Conservation (phyloP, 2,888 invertebrate species). For the Oeneis ivallda region DNA sequence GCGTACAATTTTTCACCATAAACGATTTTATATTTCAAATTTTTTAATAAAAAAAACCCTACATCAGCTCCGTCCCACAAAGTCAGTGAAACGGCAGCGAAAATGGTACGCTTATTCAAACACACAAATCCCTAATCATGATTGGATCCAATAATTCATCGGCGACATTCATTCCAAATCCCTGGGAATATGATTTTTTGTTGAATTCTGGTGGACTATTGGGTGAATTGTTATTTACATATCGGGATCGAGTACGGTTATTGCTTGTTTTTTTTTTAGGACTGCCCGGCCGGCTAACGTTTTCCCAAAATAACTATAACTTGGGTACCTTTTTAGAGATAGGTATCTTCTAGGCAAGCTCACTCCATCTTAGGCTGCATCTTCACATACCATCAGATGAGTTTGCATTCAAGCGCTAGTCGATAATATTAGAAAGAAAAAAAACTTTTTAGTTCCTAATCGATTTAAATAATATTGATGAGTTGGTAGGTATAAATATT, state of each 20-base stretch:
- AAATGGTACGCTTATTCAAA: slow-evolving; percentile 22
- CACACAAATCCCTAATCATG: slow-evolving; percentile 31
- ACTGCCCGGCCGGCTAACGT: too few species aligned
- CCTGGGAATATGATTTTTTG: slow-evolving; percentile 33
- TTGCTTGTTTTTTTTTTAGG: not conserved
- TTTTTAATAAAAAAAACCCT: not conserved
- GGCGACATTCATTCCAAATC: slow-evolving; percentile 29
- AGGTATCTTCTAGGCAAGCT: too few species aligned
- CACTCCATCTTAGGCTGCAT: not conserved
- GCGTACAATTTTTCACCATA: not conserved
- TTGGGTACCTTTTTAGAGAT: too few species aligned
- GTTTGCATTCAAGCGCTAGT: not conserved
- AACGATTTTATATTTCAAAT: not conserved
- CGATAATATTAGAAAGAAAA: not conserved
- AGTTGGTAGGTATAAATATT: too few species aligned
- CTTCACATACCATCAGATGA: not conserved
- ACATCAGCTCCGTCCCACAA: not conserved
- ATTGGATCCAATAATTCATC: slow-evolving; percentile 37
- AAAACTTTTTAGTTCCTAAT: too few species aligned
- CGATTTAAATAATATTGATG: too few species aligned
- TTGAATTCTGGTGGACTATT: not conserved
- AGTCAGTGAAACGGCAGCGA: slow-evolving; percentile 14
- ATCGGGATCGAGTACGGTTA: not conserved
- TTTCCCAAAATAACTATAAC: too few species aligned
- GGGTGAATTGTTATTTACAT: not conserved